phyloP scores from a whole-genome alignment of 2,797 vertebrate genomes.

The Schizopygopsis malacanthus region DNA sequence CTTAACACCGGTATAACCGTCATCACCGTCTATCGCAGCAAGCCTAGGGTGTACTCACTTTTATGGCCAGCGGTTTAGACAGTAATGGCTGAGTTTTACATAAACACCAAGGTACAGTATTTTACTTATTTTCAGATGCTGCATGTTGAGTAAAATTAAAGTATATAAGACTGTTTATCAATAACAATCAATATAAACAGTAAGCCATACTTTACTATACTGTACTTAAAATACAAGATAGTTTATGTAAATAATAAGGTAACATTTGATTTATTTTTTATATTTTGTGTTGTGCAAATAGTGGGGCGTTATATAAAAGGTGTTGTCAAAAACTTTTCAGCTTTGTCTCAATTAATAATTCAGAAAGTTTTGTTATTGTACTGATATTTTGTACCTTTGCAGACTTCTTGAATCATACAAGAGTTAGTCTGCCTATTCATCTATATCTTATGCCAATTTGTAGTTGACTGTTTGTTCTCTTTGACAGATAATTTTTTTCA shows the following conservation, averaged over 20 bases:
- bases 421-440: constrained; percentile 34
- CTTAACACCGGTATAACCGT: too few relatives aligned
- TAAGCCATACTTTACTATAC: too few relatives aligned
- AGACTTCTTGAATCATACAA: constrained; percentile 30
- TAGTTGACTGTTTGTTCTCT: constrained; percentile 40
- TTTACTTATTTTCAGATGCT: neutral
- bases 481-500: constrained; percentile 34
- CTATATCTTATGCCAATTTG: constrained; percentile 22
- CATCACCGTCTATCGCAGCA: too few relatives aligned
- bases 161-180: neutral
- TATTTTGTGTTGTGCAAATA: neutral
- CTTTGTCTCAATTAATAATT: neutral
- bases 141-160: neutral
- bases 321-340: neutral
- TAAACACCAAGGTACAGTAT: neutral
- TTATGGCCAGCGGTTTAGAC: too few relatives aligned
- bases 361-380: constrained; percentile 6
- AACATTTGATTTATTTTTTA: neutral
- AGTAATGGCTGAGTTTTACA: neutral
- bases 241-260: neutral
- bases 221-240: neutral
- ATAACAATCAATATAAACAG: neutral
- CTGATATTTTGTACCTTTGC: constrained; percentile 19
- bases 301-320: neutral
- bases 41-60: too few relatives aligned